These are phyloP conservation scores for Nestor notabilis DNA, from an alignment of 2,113 vertebrate species.

Conservation along the genomic window DNA sequence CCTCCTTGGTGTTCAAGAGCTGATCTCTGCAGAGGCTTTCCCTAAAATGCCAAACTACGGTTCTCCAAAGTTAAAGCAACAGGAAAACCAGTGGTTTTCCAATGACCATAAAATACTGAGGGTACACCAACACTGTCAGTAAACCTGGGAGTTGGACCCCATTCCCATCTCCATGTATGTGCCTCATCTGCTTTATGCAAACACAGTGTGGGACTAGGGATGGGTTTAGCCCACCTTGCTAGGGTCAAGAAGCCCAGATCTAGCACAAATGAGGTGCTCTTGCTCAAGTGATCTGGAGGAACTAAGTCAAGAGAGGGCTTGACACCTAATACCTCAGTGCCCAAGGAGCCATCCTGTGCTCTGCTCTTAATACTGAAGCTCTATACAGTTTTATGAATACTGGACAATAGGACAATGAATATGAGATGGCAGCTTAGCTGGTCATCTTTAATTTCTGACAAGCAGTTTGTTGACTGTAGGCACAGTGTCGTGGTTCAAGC, in stretches of 20 bases:
- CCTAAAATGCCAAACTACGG: neutral
- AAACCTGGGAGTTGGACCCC: neutral
- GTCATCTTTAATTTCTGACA: neutral
- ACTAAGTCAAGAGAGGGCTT: neutral
- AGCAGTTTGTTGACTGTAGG: neutral
- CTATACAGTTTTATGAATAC: neutral
- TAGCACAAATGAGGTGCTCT: neutral
- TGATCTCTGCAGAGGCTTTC: neutral
- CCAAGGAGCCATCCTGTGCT: neutral
- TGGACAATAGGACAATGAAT: neutral
- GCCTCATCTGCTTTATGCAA: neutral
- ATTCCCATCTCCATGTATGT: neutral
- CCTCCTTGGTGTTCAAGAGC: neutral
- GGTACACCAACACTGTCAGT: neutral
- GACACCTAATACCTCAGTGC: neutral
- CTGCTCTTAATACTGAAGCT: neutral
- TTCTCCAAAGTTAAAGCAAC: neutral
- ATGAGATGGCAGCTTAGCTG: neutral
- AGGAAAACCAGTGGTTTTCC: neutral
- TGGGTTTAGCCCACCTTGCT: neutral
- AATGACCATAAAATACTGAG: neutral
- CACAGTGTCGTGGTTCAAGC: too few relatives aligned
- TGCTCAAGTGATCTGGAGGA: neutral
- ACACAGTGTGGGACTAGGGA: rapidly evolving
- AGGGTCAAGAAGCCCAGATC: neutral